Base-by-base conservation (phyloP, 37 sponge, comb jelly and placozoan genomes). In the Hormiphora californensis region DNA sequence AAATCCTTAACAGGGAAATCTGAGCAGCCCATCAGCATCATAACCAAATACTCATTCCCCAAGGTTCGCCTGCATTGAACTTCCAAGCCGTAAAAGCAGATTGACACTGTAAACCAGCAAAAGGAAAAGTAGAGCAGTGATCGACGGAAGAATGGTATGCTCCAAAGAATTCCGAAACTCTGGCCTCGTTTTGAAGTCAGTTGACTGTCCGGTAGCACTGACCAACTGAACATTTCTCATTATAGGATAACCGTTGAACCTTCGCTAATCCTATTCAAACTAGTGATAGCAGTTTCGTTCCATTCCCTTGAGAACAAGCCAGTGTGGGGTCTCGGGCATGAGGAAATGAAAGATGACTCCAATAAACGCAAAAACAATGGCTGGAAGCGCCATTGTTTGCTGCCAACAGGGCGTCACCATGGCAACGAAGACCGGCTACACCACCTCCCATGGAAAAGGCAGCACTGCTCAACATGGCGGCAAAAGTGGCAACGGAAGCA, bases 11-110 rank as follows among this genome's bases (percentile, higher is more conserved):
- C 40, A 19, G 81, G 81, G 23, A 46, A 43, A 28, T 73, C 81
- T n/a, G 43, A 73, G 44, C 43, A 73, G 5, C 81, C 81, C 81
- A 73, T 73, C 44, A 73, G 22, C 21, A 73, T 73, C 81, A 73
- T 73, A 4, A 73, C 38, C 4, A 73, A 25, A 41, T 73, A 73
- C 23, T 73, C 81, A 36, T 73, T 73, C 21, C 81, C 81, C 25
- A 73, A 73, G 5, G 39, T 43, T n/a, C n/a, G n/a, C 28, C 44
- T 46, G 23, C 46, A 43, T 43, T 73, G 40, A 28, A 73, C 40
- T 21, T 73, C 81, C 4, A 73, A 46, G 17, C 81, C 81, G 35
- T 73, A 73, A 46, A 43, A 73, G 44, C 81, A 73, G 35, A 73
- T 19, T 32, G 81, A 22, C 12, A 73, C 81, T 5, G 81, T 73